Evolutionary conservation across 2,113 vertebrate genomes (phyloP).

Genomic region (Aramus guarauna): DNA sequence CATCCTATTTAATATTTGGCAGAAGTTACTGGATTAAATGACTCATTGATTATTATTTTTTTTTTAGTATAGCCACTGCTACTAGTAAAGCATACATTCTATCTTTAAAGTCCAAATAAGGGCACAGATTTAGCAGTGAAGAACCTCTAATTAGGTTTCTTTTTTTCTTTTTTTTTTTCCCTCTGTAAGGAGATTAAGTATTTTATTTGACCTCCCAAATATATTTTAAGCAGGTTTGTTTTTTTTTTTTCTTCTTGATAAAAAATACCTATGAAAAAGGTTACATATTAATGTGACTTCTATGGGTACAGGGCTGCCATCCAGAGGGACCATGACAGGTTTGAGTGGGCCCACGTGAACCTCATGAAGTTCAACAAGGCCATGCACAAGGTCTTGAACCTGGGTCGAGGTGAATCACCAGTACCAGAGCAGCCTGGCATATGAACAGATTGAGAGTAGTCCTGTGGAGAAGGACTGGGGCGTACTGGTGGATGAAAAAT

Average conservation of each 20-base stretch:
- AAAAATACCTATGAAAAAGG: not conserved
- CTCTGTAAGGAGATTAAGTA: not conserved
- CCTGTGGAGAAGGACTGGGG: not conserved
- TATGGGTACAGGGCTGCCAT: not conserved
- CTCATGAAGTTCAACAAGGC: not conserved
- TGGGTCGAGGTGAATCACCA: rapidly evolving
- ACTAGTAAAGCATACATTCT: not conserved
- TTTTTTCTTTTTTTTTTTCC: not conserved
- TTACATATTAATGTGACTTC: not conserved
- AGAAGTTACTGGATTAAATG: not conserved
- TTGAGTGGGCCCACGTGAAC: not conserved
- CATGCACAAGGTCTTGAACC: not conserved
- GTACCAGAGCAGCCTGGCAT: too few relatives aligned
- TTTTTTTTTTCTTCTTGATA: not conserved
- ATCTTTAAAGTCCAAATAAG: not conserved
- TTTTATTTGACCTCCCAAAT: not conserved
- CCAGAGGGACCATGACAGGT: not conserved
- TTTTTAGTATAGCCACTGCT: not conserved
- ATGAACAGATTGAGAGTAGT: not conserved
- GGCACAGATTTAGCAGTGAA: not conserved
- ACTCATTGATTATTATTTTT: not conserved
- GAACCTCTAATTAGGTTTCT: not conserved
- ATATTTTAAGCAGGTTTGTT: not conserved
- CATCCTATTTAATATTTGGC: not conserved
- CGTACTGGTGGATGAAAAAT: not conserved